Evolutionary conservation across 1,140 invertebrate species (phyloP).

Genomic region (Dendrolimus kikuchii): DNA sequence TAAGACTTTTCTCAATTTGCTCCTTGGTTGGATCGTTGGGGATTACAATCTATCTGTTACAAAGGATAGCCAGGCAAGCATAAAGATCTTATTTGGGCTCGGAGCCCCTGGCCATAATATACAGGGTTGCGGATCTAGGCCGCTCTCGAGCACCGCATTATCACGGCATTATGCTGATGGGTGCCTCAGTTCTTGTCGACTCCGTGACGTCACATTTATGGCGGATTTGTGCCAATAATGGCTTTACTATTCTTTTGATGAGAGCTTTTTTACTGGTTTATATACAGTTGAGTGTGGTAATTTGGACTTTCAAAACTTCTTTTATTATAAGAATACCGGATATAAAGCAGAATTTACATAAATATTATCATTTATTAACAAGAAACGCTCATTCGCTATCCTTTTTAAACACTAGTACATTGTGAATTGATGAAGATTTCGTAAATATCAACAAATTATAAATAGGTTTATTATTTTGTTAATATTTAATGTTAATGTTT

Average conservation of each 20-base stretch:
- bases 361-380: too few relatives aligned
- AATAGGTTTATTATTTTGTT: too few relatives aligned
- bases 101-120: conserved; percentile 46
- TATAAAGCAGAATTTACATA: too few relatives aligned
- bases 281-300: too few relatives aligned
- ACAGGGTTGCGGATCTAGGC: conserved; percentile 36
- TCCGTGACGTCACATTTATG: conserved; percentile 28
- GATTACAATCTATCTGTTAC: conserved; percentile 16
- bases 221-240: conserved; percentile 32
- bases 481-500: too few relatives aligned
- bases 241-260: conserved; percentile 4
- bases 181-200: conserved; percentile 20
- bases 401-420: too few relatives aligned
- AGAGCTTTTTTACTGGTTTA: not conserved
- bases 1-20: too few relatives aligned
- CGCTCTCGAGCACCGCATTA: conserved; percentile 48
- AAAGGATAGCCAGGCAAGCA: conserved; percentile 24
- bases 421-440: too few relatives aligned
- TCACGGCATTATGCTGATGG: conserved; percentile 49
- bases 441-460: too few relatives aligned
- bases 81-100: conserved; percentile 45
- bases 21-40: not conserved
- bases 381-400: too few relatives aligned
- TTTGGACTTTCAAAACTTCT: too few relatives aligned
- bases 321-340: too few relatives aligned